Evolutionary conservation across 2,113 vertebrate genomes (phyloP).

Genomic region (Sylvilagus bachmani): DNA sequence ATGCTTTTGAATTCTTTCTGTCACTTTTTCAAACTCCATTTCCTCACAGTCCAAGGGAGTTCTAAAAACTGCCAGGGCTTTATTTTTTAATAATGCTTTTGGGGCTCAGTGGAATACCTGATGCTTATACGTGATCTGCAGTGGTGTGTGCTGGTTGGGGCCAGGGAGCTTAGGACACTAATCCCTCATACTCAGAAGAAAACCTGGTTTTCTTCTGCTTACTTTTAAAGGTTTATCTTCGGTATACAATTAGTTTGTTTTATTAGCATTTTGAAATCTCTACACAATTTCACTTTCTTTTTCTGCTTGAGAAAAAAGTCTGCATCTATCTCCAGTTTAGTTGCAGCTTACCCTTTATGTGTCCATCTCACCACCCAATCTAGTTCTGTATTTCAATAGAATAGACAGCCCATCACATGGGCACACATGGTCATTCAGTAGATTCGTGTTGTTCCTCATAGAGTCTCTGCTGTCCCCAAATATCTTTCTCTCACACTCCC

Average conservation of each 20-base stretch:
- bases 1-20: no score
- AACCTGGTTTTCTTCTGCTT: no score
- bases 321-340: background rate
- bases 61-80: no score
- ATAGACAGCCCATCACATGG: no score
- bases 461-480: background rate
- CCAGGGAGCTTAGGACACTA: no score
- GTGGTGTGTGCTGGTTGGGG: no score
- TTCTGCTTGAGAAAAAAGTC: background rate
- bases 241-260: background rate
- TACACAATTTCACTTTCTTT: background rate
- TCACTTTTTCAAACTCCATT: no score
- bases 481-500: background rate
- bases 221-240: background rate
- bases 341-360: background rate
- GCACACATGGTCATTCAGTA: background rate
- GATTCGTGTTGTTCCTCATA: background rate
- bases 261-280: background rate
- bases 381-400: background rate
- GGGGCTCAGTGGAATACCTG: no score
- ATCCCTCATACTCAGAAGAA: no score
- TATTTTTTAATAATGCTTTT: no score
- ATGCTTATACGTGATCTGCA: no score
- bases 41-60: no score
- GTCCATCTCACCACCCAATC: background rate